phyloP scores from a whole-genome alignment of 2,888 invertebrate genomes.

The Maniola hyperantus region DNA sequence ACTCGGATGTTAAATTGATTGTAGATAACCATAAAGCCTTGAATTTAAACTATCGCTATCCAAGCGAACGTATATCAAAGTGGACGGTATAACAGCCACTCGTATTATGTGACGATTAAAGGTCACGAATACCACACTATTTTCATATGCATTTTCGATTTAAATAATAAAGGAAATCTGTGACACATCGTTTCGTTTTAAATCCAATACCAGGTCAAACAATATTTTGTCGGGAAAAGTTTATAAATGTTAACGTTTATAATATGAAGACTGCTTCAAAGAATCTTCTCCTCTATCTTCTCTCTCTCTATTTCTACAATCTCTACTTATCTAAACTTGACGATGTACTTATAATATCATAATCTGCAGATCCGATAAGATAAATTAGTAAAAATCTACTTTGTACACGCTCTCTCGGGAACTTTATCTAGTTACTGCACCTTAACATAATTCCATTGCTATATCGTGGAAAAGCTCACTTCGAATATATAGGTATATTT shows the following conservation, averaged over 20 bases:
- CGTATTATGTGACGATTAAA: constrained; percentile 29
- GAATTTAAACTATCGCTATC: constrained; percentile 27
- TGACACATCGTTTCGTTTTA: constrained; percentile 3
- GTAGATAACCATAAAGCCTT: constrained; percentile 20
- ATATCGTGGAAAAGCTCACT: too few relatives aligned
- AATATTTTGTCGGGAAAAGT: too few relatives aligned
- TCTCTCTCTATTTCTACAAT: too few relatives aligned
- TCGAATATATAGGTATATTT: too few relatives aligned
- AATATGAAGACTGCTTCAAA: background rate
- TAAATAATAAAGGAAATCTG: constrained; percentile 1
- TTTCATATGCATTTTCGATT: constrained; percentile 18
- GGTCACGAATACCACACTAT: constrained; percentile 29
- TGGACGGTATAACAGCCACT: constrained; percentile 23
- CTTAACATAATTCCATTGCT: too few relatives aligned
- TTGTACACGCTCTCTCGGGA: too few relatives aligned
- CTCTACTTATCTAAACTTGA: too few relatives aligned
- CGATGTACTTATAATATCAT: too few relatives aligned
- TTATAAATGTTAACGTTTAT: background rate
- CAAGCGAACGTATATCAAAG: constrained; percentile 25
- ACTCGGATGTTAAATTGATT: constrained; percentile 18
- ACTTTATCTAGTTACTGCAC: too few relatives aligned
- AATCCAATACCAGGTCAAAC: constrained; percentile 6
- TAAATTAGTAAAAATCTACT: too few relatives aligned
- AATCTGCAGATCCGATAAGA: too few relatives aligned
- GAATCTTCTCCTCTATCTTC: too few relatives aligned